phyloP scores from a whole-genome alignment of 2,113 vertebrate species.

The Hemicordylus capensis region DNA sequence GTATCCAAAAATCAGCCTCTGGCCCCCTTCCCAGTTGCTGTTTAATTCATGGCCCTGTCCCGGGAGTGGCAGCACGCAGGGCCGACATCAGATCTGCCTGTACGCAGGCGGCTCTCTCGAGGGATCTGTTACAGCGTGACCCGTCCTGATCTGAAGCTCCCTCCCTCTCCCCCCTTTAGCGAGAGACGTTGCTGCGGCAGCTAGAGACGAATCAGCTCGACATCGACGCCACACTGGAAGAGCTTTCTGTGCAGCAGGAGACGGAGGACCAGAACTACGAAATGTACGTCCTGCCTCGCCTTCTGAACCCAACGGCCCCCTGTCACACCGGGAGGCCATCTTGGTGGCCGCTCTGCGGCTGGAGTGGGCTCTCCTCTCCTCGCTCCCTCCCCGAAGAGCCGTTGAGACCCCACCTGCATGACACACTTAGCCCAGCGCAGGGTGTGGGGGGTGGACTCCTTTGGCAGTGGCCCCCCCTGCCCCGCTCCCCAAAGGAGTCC shows the following conservation, averaged over 20 bases:
- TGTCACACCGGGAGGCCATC: neutral
- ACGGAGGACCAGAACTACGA: conserved; percentile 98
- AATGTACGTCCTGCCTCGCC: conserved; percentile 79
- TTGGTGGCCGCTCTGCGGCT: neutral
- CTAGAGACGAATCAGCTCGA: conserved; percentile 98
- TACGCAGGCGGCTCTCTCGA: accelerated
- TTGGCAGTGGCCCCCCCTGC: neutral
- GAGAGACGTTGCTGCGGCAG: conserved; percentile 94
- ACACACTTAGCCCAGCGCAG: too few relatives aligned
- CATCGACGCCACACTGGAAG: conserved; percentile 95
- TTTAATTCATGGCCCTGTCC: neutral
- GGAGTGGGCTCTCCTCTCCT: neutral
- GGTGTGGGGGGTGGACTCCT: neutral
- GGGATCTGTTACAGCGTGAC: conserved; percentile 39
- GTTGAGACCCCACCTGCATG: neutral
- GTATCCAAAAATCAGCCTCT: too few relatives aligned
- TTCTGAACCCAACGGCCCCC: neutral
- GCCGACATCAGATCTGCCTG: conserved; percentile 47
- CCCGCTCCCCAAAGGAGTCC: neutral
- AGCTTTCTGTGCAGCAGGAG: conserved; percentile 94
- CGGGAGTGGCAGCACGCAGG: neutral
- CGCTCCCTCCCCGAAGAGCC: neutral
- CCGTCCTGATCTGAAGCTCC: conserved; percentile 33
- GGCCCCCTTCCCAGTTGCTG: conserved; percentile 3
- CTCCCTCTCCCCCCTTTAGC: conserved; percentile 70